These are phyloP conservation scores for Microtus ochrogaster DNA, from an alignment of 2,113 vertebrate genomes.

Conservation along the genomic window DNA sequence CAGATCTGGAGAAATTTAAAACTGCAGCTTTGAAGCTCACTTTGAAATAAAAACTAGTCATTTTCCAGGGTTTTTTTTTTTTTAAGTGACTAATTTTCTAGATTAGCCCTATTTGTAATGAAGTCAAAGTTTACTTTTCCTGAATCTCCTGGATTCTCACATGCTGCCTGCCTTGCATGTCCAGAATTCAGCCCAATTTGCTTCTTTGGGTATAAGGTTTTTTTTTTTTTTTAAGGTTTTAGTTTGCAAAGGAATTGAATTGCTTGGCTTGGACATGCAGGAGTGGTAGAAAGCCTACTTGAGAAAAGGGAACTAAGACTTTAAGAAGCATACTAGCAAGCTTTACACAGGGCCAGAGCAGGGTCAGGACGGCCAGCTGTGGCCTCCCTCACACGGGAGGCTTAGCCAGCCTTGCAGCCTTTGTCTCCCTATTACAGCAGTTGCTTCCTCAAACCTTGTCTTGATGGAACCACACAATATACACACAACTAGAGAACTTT, in stretches of 20 bases:
- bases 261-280: slow-evolving; percentile 51
- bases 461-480: background rate
- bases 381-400: background rate
- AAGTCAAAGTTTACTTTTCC: slow-evolving; percentile 70
- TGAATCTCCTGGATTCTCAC: slow-evolving; percentile 47
- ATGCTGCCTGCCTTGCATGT: background rate
- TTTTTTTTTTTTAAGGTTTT: slow-evolving; percentile 25
- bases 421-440: background rate
- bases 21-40: slow-evolving; percentile 66
- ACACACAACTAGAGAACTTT: background rate
- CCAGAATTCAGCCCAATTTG: background rate
- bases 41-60: slow-evolving; percentile 70
- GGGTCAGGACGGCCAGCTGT: slow-evolving; percentile 45
- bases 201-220: background rate
- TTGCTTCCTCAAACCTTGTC: background rate
- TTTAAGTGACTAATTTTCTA: slow-evolving; percentile 72
- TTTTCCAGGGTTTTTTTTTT: slow-evolving; percentile 57
- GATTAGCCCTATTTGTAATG: slow-evolving; percentile 62
- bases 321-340: background rate
- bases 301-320: slow-evolving; percentile 55
- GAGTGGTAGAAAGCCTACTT: slow-evolving; percentile 65
- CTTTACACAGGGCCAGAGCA: background rate
- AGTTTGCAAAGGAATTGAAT: slow-evolving; percentile 63
- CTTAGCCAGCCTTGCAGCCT: slow-evolving; percentile 37
- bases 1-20: slow-evolving; percentile 53